Conservation (phyloP, 2,888 invertebrate species). For the Tanypteryx hageni region DNA sequence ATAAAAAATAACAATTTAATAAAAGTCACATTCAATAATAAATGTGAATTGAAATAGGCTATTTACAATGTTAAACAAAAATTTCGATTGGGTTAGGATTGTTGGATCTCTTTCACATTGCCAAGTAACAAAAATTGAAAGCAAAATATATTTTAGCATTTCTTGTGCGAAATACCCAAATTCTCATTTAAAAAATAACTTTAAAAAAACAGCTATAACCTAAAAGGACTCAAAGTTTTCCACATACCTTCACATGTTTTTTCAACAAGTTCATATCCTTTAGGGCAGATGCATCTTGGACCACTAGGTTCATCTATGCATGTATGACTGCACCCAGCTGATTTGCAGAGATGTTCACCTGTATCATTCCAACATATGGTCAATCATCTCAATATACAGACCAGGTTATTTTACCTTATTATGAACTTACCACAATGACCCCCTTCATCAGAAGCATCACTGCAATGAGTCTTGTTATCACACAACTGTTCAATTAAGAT, state of each 20-base stretch:
- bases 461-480: slow-evolving; percentile 78
- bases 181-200: too few species aligned
- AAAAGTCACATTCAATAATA: too few species aligned
- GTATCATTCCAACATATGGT: not conserved
- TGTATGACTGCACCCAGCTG: slow-evolving; percentile 66
- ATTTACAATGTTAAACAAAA: too few species aligned
- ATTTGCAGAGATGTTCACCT: slow-evolving; percentile 65
- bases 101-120: too few species aligned
- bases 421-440: slow-evolving; percentile 71
- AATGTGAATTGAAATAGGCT: too few species aligned
- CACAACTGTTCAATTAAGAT: slow-evolving; percentile 77
- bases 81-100: too few species aligned
- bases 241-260: slow-evolving; percentile 67
- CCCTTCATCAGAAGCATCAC: slow-evolving; percentile 81
- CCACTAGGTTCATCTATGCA: slow-evolving; percentile 67
- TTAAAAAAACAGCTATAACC: not conserved
- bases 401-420: not conserved
- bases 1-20: too few species aligned
- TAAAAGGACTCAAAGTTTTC: not conserved
- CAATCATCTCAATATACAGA: not conserved
- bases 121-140: too few species aligned
- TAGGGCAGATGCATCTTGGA: slow-evolving; percentile 78
- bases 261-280: slow-evolving; percentile 72
- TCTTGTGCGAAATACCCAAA: too few species aligned
- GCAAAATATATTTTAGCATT: too few species aligned